These are phyloP conservation scores for Melikaiella ostensackeni DNA, from an alignment of 2,888 invertebrate species.

Conservation along the genomic window DNA sequence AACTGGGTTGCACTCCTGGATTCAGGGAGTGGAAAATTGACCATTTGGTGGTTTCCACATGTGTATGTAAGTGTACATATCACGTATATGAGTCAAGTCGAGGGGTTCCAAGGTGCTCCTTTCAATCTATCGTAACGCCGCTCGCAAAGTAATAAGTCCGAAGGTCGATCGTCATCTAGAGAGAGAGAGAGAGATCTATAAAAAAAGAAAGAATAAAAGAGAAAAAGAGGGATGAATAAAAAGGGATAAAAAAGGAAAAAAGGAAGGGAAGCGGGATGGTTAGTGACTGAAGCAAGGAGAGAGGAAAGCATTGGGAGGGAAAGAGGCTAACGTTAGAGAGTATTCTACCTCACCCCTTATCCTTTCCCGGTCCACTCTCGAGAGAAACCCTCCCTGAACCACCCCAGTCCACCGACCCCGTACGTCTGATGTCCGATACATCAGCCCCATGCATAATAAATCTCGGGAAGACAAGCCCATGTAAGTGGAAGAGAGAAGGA, in stretches of 20 bases:
- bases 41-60: background rate
- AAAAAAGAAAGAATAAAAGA: slow-evolving; percentile 35
- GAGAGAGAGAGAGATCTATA: slow-evolving; percentile 40
- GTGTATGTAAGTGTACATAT: slow-evolving; percentile 18
- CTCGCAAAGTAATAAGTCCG: slow-evolving; percentile 62
- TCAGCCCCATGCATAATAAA: slow-evolving; percentile 75
- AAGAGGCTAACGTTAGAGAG: slow-evolving; percentile 47
- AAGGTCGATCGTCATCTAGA: slow-evolving; percentile 55
- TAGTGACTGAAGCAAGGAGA: slow-evolving; percentile 1
- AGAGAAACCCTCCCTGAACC: slow-evolving; percentile 54
- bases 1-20: background rate
- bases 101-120: slow-evolving; percentile 48
- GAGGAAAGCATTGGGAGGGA: slow-evolving; percentile 47
- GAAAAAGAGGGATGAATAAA: slow-evolving; percentile 44
- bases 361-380: slow-evolving; percentile 66
- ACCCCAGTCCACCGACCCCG: slow-evolving; percentile 43
- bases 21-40: background rate
- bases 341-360: slow-evolving; percentile 54
- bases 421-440: slow-evolving; percentile 73
- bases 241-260: slow-evolving; percentile 40
- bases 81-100: slow-evolving; percentile 38
- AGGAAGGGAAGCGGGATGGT: slow-evolving; percentile 38
- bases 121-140: slow-evolving; percentile 58
- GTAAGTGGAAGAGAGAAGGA: slow-evolving; percentile 44
- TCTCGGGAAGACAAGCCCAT: slow-evolving; percentile 55